Evolutionary conservation across 2,888 invertebrate genomes (phyloP).

Genomic region (Troides helena): DNA sequence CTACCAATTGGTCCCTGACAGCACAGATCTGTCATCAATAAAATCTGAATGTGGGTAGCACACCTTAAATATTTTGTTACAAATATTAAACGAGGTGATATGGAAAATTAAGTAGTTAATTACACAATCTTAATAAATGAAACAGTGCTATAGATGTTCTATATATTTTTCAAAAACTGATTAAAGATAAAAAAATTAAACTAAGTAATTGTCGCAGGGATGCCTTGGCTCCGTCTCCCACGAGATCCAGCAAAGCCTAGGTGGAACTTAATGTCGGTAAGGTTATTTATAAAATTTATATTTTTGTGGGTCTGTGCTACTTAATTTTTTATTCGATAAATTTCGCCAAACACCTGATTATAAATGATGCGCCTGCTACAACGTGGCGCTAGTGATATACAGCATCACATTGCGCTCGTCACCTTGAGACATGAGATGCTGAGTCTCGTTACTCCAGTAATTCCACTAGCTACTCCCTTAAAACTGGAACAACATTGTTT

Average conservation of each 20-base stretch:
- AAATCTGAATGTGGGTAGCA: background rate
- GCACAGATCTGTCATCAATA: too few relatives aligned
- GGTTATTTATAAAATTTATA: slow-evolving; percentile 4
- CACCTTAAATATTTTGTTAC: background rate
- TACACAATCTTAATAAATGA: too few relatives aligned
- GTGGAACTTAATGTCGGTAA: slow-evolving; percentile 21
- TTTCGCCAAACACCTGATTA: too few relatives aligned
- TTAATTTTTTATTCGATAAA: background rate
- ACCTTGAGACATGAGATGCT: too few relatives aligned
- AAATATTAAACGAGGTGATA: background rate
- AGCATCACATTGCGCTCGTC: too few relatives aligned
- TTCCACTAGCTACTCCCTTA: too few relatives aligned
- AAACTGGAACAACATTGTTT: too few relatives aligned
- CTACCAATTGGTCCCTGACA: too few relatives aligned
- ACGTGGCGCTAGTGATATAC: too few relatives aligned
- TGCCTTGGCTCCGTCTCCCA: slow-evolving; percentile 74
- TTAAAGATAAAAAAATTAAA: background rate
- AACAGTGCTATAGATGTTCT: background rate
- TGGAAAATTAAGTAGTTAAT: too few relatives aligned
- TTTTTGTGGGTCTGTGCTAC: background rate
- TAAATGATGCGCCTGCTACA: too few relatives aligned
- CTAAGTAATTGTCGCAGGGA: slow-evolving; percentile 58
- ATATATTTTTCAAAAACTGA: background rate
- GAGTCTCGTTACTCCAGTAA: too few relatives aligned
- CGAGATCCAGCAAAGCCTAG: slow-evolving; percentile 74